Base-by-base conservation (phyloP, 2,888 invertebrate genomes). In the Oscheius myriophilus region DNA sequence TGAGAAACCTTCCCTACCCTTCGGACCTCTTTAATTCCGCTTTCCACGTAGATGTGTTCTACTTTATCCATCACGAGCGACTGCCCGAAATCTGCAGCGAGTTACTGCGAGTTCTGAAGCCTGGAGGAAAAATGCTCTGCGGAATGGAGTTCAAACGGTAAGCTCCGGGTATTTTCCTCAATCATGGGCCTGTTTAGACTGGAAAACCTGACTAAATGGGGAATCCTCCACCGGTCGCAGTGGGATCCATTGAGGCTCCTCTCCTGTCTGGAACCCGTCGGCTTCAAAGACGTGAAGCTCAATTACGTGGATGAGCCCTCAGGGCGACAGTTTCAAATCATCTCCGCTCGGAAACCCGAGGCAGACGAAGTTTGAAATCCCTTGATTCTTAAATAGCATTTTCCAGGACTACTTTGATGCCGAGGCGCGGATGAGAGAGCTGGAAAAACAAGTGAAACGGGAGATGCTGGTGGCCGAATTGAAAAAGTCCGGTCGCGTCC, bases 11-110 rank as follows among this genome's bases (percentile, higher is more conserved):
- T 39, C 82, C 85, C 12, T 85, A 82, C 63, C 84, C 85, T 9
- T 73, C 76, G 11, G 73, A 83, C 65, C 73, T 81, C 41, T 86
- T 85, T 70, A 70, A 82, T 43, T 75, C 71, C 12, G 69, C 81
- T 11, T 84, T 73, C 70, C 85, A 85, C 61, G 77, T 84, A 18
- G 83, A 85, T 65, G 73, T 83, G 16, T 86, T 83, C 76, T 85
- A 85, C 61, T 84, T 84, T 58, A 69, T 82, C 62, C 69, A 71
- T 33, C 72, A 74, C 33, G 73, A 76, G 7, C 46, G 71, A 4
- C 67, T 85, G 67, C 64, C 70, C 1, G 78, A 78, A n/a, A 77
- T 83, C 26, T 76, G 75, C 45, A 49, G 65, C 12, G 85, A 85
- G 55, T 62, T 85, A 25, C 57, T 71, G 42, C 62, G 84, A 59